Evolutionary conservation across 2,113 vertebrate species (phyloP).

Genomic region (Parus major): DNA sequence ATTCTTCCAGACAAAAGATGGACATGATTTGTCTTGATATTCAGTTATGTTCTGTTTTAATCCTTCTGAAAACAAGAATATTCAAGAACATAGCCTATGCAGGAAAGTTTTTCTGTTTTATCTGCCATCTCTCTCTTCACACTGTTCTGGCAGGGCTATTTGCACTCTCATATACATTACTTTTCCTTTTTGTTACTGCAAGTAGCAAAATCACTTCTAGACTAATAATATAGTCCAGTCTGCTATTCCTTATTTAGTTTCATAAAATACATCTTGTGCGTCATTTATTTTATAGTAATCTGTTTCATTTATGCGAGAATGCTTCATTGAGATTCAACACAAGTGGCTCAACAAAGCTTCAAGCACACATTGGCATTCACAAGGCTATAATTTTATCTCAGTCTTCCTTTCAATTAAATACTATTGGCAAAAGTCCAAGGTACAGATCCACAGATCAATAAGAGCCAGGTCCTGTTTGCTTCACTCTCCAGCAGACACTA

Average conservation of each 20-base stretch:
- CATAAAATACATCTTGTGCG: neutral
- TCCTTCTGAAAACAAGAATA: neutral
- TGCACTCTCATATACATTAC: neutral
- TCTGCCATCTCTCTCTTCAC: neutral
- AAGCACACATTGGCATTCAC: neutral
- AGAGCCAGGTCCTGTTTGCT: neutral
- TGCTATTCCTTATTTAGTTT: neutral
- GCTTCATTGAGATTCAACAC: neutral
- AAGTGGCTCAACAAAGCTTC: neutral
- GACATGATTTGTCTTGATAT: neutral
- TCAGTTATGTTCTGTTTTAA: neutral
- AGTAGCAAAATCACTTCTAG: neutral
- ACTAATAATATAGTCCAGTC: neutral
- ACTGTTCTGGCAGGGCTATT: neutral
- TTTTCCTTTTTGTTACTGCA: neutral
- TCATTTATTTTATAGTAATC: neutral
- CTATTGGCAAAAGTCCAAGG: neutral
- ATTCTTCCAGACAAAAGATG: neutral
- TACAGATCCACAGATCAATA: neutral
- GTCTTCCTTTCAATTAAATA: conserved; percentile 1
- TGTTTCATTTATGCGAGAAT: neutral
- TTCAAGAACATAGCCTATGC: neutral
- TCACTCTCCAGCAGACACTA: neutral
- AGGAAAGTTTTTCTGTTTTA: neutral
- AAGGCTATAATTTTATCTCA: neutral